Evolutionary conservation across 2,797 vertebrate species (phyloP).

Genomic region (Pantherophis vulpinus): DNA sequence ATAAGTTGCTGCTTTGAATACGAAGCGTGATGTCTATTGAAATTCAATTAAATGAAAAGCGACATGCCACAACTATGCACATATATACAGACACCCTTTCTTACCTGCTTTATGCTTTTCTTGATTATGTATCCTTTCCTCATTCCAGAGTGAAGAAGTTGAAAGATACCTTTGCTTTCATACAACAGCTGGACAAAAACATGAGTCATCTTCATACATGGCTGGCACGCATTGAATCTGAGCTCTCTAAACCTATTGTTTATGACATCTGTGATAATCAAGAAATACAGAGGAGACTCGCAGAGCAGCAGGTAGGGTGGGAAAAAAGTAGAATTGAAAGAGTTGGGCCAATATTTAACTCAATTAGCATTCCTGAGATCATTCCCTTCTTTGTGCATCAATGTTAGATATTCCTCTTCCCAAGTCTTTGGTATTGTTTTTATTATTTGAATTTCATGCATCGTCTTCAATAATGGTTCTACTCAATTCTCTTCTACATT

Average conservation of each 20-base stretch:
- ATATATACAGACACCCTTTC: not conserved
- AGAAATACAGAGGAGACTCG: constrained; percentile 92
- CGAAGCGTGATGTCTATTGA: not conserved
- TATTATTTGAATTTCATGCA: not conserved
- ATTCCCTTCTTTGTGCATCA: not conserved
- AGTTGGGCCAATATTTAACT: constrained; percentile 27
- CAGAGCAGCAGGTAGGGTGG: constrained; percentile 87
- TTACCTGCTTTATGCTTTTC: not conserved
- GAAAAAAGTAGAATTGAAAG: constrained; percentile 21
- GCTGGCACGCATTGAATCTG: constrained; percentile 88
- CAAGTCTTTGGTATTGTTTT: not conserved
- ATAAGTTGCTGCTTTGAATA: not conserved
- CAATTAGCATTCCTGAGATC: not conserved
- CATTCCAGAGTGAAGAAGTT: constrained; percentile 88
- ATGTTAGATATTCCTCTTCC: not conserved
- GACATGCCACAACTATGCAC: not conserved
- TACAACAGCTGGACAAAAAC: constrained; percentile 92
- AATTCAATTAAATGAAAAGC: not conserved
- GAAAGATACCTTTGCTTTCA: constrained; percentile 91
- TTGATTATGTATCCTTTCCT: not conserved
- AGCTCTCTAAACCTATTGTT: constrained; percentile 88
- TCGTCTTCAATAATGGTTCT: not conserved
- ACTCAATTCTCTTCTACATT: not conserved
- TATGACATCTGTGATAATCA: constrained; percentile 86
- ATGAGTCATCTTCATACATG: constrained; percentile 95